A percentile compares a stretch with the other conserved stretches of the same genome.
These are phyloP conservation scores for Eurypyga helias DNA, from an alignment of 2,113 vertebrate genomes.

Conservation along the genomic window DNA sequence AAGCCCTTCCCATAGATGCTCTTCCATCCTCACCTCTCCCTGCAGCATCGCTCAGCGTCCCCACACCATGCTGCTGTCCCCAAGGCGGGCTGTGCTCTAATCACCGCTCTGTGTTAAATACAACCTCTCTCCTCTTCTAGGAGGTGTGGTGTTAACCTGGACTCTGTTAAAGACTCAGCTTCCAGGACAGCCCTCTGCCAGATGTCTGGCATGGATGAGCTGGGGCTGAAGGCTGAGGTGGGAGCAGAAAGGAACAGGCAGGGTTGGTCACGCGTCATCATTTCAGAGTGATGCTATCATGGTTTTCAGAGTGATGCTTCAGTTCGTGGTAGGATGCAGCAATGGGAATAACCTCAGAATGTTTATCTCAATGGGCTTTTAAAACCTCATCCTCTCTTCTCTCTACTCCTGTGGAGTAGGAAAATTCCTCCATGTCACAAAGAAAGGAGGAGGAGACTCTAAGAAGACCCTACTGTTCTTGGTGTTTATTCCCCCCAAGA, in stretches of 20 bases:
- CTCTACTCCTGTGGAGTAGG: neutral
- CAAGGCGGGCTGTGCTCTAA: neutral
- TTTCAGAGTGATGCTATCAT: neutral
- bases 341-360: neutral
- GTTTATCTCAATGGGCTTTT: neutral
- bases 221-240: neutral
- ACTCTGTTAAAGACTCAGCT: neutral
- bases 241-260: neutral
- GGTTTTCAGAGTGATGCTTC: neutral
- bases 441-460: neutral
- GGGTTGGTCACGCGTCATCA: rapidly evolving
- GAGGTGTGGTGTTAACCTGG: neutral
- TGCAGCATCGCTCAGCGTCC: neutral
- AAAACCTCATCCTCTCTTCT: neutral
- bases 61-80: neutral
- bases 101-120: neutral
- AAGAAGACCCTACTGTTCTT: neutral
- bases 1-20: rapidly evolving
- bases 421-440: neutral
- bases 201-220: neutral
- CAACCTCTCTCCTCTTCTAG: neutral
- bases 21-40: neutral
- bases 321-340: neutral
- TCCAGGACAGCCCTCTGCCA: neutral
- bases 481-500: neutral